These are phyloP conservation scores for Eira barbara DNA, from an alignment of 2,113 vertebrate species.

Conservation along the genomic window DNA sequence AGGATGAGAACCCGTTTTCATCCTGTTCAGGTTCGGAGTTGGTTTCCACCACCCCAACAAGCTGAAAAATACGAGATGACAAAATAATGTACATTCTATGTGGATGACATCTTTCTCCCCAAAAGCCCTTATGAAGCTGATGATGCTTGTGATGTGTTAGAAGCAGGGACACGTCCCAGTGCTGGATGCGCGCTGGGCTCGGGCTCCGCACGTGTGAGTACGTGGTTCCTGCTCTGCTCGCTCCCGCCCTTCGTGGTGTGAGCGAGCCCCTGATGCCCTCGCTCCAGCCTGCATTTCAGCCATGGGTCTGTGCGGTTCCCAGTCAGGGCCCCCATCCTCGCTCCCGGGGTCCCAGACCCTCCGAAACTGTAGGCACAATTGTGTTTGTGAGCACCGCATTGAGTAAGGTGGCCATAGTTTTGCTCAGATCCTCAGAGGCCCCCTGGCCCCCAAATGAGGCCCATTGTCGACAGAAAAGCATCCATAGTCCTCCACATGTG, in stretches of 20 bases:
- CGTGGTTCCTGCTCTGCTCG: background rate
- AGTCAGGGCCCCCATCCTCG: accelerated
- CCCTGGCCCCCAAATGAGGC: background rate
- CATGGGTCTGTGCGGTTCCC: background rate
- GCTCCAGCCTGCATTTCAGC: background rate
- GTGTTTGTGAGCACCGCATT: background rate
- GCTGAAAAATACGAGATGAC: background rate
- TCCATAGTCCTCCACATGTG: background rate
- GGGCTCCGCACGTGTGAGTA: background rate
- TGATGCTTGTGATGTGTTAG: background rate
- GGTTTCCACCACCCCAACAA: background rate
- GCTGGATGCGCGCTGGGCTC: background rate
- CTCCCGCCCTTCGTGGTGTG: background rate
- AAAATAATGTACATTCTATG: background rate
- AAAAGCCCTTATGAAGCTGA: background rate
- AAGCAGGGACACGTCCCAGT: background rate
- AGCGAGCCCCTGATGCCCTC: background rate
- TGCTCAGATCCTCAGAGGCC: background rate
- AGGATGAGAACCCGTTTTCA: background rate
- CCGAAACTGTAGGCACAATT: background rate
- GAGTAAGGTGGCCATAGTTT: background rate
- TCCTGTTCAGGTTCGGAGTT: background rate
- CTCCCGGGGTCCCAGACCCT: background rate
- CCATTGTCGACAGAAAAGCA: background rate
- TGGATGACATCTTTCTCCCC: background rate